phyloP scores from a whole-genome alignment of 2,113 vertebrate species.

The Gallinago jamesoni region DNA sequence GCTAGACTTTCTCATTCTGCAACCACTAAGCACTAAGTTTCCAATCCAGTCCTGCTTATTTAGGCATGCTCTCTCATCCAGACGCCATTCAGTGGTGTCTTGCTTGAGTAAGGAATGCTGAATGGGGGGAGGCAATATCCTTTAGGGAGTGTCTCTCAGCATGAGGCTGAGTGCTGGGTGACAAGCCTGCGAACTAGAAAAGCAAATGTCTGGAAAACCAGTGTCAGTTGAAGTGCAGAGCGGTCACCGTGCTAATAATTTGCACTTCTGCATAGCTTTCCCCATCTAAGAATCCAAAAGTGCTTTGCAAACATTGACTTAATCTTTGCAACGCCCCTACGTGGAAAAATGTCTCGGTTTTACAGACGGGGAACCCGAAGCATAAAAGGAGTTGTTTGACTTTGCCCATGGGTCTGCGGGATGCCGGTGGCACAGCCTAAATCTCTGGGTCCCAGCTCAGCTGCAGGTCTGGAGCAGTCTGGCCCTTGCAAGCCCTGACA shows the following conservation, averaged over 20 bases:
- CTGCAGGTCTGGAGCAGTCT: constrained; percentile 12
- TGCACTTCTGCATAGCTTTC: constrained; percentile 5
- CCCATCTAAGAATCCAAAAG: constrained; percentile 15
- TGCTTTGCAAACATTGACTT: constrained; percentile 52
- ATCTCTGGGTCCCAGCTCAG: neutral
- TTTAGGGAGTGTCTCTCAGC: constrained; percentile 53
- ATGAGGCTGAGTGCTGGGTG: constrained; percentile 38
- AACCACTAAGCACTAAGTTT: constrained; percentile 56
- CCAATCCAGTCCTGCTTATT: constrained; percentile 58
- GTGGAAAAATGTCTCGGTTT: neutral
- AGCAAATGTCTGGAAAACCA: constrained; percentile 43
- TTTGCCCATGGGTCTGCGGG: neutral
- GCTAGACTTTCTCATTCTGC: constrained; percentile 54
- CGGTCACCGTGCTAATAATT: neutral
- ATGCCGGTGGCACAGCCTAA: constrained; percentile 11
- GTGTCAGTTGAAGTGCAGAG: constrained; percentile 14
- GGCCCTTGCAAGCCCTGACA: neutral
- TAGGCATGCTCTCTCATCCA: constrained; percentile 40
- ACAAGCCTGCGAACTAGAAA: neutral
- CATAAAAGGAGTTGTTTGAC: neutral
- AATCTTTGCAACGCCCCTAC: neutral
- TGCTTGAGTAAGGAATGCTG: constrained; percentile 58
- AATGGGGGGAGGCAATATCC: constrained; percentile 28
- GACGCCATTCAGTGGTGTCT: constrained; percentile 45
- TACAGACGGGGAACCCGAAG: neutral